Conservation (phyloP, 2,888 invertebrate species). For the Dichetophora obliterata region DNA sequence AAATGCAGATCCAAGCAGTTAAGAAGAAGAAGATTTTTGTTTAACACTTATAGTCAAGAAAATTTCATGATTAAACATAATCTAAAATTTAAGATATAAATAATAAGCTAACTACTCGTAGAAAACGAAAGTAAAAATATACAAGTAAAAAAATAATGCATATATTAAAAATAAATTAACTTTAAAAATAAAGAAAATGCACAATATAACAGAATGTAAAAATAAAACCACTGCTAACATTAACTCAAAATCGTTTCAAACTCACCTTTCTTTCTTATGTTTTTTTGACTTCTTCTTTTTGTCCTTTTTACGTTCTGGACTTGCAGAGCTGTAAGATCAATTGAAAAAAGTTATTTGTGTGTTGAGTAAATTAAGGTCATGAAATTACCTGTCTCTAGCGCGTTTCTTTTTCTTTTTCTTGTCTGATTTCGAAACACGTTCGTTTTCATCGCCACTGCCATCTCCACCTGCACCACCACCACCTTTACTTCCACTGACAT, state of each 20-base stretch:
- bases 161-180: slow-evolving; percentile 37
- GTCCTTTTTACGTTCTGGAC: slow-evolving; percentile 79
- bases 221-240: slow-evolving; percentile 33
- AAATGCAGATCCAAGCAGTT: slow-evolving; percentile 63
- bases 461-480: slow-evolving; percentile 62
- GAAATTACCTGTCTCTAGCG: slow-evolving; percentile 70
- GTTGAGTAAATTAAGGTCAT: background rate
- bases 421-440: slow-evolving; percentile 69
- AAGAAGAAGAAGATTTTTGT: slow-evolving; percentile 57
- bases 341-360: background rate
- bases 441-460: slow-evolving; percentile 55
- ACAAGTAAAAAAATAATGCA: slow-evolving; percentile 40
- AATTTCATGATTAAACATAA: slow-evolving; percentile 40
- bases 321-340: slow-evolving; percentile 73
- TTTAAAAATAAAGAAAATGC: slow-evolving; percentile 40
- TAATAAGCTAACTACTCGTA: slow-evolving; percentile 13
- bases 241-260: slow-evolving; percentile 38
- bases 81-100: slow-evolving; percentile 41
- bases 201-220: slow-evolving; percentile 32
- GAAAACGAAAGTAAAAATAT: slow-evolving; percentile 4
- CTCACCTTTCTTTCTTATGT: slow-evolving; percentile 81
- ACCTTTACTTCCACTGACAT: slow-evolving; percentile 63
- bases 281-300: slow-evolving; percentile 86
- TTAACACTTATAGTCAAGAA: slow-evolving; percentile 50
- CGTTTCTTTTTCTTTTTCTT: slow-evolving; percentile 82